Base-by-base conservation (phyloP, 2,797 vertebrate genomes). In the Characodon lateralis region DNA sequence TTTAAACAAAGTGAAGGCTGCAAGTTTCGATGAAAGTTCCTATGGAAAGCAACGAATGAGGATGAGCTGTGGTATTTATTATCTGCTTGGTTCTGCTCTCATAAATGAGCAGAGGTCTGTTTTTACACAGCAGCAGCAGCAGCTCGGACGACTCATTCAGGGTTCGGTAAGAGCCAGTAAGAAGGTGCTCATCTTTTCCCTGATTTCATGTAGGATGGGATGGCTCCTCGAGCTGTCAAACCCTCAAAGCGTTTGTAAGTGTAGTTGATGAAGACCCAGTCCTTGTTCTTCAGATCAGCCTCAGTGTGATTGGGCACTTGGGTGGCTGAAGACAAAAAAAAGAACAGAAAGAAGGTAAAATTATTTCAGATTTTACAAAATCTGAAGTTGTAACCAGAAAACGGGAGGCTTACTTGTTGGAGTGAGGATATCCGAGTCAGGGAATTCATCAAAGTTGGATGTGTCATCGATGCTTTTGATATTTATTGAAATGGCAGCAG, bases 401-500 rank as follows among this genome's bases (percentile, higher is more conserved):
- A 18, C 2, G 7, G 68, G 39, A 2, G 3, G 24, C n/a, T 84
- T 94, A 99, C 98, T 95, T 95, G 96, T 94, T 58, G 98, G 98
- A 59, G 98, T 98, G 79, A 99, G 96, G 89, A 99, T 99, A 84
- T 99, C 98, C 0, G 98, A 99, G 35, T 99, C 98, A 5, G 98
- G 98, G 92, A 99, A 99, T 75, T 99, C 98, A 73, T 99, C 98
- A 0, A 99, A 99, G 95, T 99, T 98, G 20, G 98, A 99, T 22
- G 98, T 99, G 95, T 99, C 98, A n/a, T 99, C 98, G 24, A 99
- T 99, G 94, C 98, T 99, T 93, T 98, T 99, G 92, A 99, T 99
- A 91, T 99, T 97, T 72, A 98, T 99, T 46, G 97, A 95, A 86
- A 99, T 99, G 1, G 97, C 98, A 79, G 98, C 98, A 26, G 98